Percentiles rank a stretch among this genome's conserved stretches.
Conservation (phyloP, 64 coral and sea anemone species). For the Montipora sp. region DNA sequence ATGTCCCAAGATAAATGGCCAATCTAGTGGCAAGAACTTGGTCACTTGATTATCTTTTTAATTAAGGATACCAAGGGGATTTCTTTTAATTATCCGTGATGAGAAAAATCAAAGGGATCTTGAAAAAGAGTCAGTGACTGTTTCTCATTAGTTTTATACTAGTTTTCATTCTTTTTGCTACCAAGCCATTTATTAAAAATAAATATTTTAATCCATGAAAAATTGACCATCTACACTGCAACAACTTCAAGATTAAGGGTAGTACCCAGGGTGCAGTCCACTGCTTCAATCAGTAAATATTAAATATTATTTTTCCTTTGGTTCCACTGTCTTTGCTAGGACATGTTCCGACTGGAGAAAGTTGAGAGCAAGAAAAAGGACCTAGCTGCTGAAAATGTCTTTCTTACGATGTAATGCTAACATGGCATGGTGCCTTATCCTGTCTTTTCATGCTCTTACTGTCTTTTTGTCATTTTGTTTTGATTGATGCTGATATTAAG, state of each 20-base stretch:
- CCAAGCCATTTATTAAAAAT: too few species aligned
- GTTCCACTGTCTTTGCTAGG: constrained; percentile 41
- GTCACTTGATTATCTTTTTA: too few species aligned
- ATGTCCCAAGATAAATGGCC: background rate
- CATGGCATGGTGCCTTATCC: background rate
- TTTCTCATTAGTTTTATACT: too few species aligned
- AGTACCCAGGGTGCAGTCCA: background rate
- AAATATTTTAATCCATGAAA: too few species aligned
- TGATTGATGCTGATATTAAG: background rate
- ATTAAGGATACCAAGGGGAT: too few species aligned
- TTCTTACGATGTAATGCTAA: constrained; percentile 67
- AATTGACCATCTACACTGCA: too few species aligned
- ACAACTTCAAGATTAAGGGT: too few species aligned
- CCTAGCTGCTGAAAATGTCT: constrained; percentile 73
- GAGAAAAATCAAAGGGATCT: too few species aligned
- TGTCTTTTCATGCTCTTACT: background rate
- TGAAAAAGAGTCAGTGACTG: too few species aligned
- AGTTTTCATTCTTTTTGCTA: too few species aligned
- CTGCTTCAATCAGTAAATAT: background rate
- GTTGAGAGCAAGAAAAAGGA: constrained; percentile 79
- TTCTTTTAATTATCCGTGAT: too few species aligned
- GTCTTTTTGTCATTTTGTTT: background rate
- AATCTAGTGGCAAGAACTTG: too few species aligned
- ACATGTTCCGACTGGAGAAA: constrained; percentile 80
- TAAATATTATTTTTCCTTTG: background rate